Conservation (phyloP, 2,888 invertebrate genomes). For the Caradrina kadenii region DNA sequence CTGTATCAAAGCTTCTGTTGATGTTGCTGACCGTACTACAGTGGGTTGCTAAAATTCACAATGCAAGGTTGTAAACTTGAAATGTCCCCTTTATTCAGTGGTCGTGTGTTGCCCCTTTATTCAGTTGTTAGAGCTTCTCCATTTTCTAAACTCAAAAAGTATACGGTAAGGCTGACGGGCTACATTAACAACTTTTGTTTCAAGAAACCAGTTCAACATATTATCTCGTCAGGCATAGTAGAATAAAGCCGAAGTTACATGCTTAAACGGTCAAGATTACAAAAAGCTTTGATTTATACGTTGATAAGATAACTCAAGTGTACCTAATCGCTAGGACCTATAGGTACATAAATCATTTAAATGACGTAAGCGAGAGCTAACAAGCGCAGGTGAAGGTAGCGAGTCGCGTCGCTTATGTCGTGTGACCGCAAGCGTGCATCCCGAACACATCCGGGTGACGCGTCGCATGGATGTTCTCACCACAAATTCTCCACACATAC, state of each 20-base stretch:
- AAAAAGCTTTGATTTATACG: neutral
- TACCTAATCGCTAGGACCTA: constrained; percentile 1
- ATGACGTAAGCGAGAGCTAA: constrained; percentile 27
- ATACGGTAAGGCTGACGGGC: too few species aligned
- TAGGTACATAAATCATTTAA: constrained; percentile 4
- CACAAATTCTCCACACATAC: constrained; percentile 74
- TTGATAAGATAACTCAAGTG: neutral
- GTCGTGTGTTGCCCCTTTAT: too few species aligned
- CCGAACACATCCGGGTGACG: constrained; percentile 64
- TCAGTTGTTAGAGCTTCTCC: too few species aligned
- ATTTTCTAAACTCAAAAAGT: too few species aligned
- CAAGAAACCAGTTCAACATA: neutral
- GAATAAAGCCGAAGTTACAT: neutral
- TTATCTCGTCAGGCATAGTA: neutral
- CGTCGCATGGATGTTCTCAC: constrained; percentile 69
- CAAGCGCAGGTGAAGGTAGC: constrained; percentile 27
- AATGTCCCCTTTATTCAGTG: too few species aligned
- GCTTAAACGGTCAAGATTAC: neutral
- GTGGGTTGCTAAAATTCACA: too few species aligned
- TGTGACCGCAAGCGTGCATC: constrained; percentile 68
- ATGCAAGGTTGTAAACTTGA: too few species aligned
- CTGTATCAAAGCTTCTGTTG: too few species aligned
- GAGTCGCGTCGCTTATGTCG: constrained; percentile 51
- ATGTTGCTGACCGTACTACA: too few species aligned
- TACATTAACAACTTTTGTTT: too few species aligned